Conservation (phyloP, 2,113 vertebrate genomes). For the Syngnathus floridae region DNA sequence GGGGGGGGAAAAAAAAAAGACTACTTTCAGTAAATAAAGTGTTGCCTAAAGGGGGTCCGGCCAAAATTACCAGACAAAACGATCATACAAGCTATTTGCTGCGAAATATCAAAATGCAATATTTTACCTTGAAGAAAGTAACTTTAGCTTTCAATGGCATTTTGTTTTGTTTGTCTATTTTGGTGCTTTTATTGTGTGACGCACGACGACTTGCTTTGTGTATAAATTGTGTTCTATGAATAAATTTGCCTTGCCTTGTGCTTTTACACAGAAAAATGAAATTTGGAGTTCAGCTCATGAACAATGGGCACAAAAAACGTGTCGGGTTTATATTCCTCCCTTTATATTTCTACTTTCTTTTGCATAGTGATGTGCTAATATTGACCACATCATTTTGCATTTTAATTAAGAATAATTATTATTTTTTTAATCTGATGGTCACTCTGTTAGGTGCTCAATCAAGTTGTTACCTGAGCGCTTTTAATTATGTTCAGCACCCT, state of each 20-base stretch:
- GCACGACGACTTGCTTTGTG: too few species aligned
- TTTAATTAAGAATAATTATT: not conserved
- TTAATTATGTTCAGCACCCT: not conserved
- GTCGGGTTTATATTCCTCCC: too few species aligned
- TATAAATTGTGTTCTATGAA: too few species aligned
- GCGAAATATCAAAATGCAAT: not conserved
- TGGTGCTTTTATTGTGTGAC: too few species aligned
- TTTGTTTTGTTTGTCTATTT: too few species aligned
- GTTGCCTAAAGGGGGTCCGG: conserved; percentile 11
- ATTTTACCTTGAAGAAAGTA: too few species aligned
- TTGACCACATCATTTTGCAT: not conserved
- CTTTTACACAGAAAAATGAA: too few species aligned
- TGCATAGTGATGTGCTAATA: not conserved
- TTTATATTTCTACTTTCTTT: not conserved
- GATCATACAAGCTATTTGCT: not conserved
- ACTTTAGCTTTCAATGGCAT: too few species aligned
- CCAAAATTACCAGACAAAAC: conserved; percentile 23
- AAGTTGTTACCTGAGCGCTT: not conserved
- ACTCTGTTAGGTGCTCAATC: not conserved
- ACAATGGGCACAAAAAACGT: too few species aligned
- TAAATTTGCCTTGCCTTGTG: too few species aligned
- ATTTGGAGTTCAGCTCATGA: too few species aligned
- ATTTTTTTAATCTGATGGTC: not conserved
- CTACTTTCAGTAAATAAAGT: conserved; percentile 37
- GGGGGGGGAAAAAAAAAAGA: conserved; percentile 30